These are phyloP conservation scores for Takifugu rubripes DNA, from an alignment of 2,797 vertebrate species.

Conservation along the genomic window DNA sequence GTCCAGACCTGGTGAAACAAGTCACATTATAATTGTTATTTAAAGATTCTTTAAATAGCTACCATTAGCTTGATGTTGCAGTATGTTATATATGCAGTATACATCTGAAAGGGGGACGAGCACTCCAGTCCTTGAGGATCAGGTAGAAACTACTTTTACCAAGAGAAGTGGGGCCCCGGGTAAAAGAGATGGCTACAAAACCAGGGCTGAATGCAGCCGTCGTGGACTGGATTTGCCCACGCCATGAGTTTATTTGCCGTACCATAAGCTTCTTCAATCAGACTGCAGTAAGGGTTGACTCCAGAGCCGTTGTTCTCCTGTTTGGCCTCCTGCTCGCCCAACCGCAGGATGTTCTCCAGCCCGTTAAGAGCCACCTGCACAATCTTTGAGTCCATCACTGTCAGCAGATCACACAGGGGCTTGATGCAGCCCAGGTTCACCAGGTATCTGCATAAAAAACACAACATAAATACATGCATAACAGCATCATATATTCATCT, in stretches of 20 bases:
- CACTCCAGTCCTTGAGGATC: no score
- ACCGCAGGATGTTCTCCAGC: slow-evolving; percentile 92
- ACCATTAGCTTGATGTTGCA: no score
- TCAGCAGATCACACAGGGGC: slow-evolving; percentile 93
- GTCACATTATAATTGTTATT: neutral
- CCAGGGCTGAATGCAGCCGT: no score
- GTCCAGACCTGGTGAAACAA: slow-evolving; percentile 82
- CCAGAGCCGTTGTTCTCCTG: slow-evolving; percentile 81
- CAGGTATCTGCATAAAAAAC: slow-evolving; percentile 80
- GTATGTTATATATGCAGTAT: neutral
- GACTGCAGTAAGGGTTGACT: slow-evolving; percentile 93
- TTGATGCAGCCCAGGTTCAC: slow-evolving; percentile 97
- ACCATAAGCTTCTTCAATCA: slow-evolving; percentile 98
- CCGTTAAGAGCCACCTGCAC: slow-evolving; percentile 95
- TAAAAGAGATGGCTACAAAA: no score
- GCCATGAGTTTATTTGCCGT: slow-evolving; percentile 15
- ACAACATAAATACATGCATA: no score
- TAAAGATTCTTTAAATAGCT: no score
- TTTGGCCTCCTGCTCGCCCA: slow-evolving; percentile 94
- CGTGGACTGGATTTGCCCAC: no score
- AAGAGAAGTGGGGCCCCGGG: no score
- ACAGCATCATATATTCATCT: neutral
- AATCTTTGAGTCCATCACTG: slow-evolving; percentile 98
- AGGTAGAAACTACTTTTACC: no score
- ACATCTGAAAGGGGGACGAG: neutral